phyloP scores from a whole-genome alignment of 2,797 vertebrate genomes.

The Tenualosa ilisha region DNA sequence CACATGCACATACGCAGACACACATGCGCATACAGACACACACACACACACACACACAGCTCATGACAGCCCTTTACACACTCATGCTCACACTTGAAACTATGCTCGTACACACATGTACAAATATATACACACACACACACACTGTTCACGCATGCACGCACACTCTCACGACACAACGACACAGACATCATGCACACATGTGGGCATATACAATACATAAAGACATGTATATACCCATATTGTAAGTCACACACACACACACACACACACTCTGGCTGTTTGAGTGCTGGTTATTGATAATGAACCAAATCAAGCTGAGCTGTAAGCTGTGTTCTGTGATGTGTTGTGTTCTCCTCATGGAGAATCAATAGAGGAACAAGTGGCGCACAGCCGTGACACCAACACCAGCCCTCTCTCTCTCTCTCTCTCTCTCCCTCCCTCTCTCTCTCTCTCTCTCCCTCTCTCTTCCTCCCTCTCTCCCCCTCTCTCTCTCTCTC shows the following conservation, averaged over 20 bases:
- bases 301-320: conserved; percentile 31
- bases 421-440: no score
- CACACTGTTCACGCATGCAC: not conserved
- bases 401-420: no score
- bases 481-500: no score
- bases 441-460: not conserved
- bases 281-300: not conserved
- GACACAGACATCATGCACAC: no score
- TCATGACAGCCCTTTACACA: not conserved
- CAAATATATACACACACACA: not conserved
- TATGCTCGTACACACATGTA: not conserved
- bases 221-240: not conserved
- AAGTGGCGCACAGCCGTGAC: not conserved
- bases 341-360: conserved; percentile 16
- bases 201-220: not conserved
- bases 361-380: not conserved
- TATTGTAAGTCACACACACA: not conserved
- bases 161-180: not conserved
- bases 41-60: not conserved
- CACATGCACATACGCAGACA: not conserved
- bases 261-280: conserved; percentile 9
- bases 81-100: not conserved
- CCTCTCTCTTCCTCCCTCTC: not conserved
- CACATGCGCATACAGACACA: not conserved
- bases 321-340: not conserved